Evolutionary conservation across 2,888 invertebrate species (phyloP), one percentile per base, ranked within the genome.

Genomic region (Caenorhabditis virilis): DNA sequence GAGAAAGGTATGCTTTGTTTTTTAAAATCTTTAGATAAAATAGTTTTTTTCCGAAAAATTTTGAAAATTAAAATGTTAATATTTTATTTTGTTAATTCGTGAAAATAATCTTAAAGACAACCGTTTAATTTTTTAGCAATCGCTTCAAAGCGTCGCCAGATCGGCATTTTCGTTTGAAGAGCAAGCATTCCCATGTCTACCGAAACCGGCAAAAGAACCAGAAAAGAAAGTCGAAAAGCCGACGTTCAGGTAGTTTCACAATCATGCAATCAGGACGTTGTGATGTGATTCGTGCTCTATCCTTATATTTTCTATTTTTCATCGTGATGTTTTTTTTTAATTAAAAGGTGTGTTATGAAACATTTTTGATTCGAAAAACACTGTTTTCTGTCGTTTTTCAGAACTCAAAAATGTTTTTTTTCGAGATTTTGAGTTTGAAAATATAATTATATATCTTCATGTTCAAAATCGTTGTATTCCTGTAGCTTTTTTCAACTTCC

Each of bases 111-210:
- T 9, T 30, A 6, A 30, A 13, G 13, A 30, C 13, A 30, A n/a
- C n/a, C n/a, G 30, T 30, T 42, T 11, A 23, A 13, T 42, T 23
- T 42, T 42, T 5, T 22, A 42, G 42, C 42, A 42, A 42, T 45
- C 45, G 11, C 16, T 20, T 16, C 27, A 27, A 30, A 45, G 45
- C 20, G 18, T 18, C 13, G 22, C 36, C 1, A 16, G 41, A n/a
- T 46, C 57, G 9, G 45, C 58, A 47, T 77, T 72, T 50, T 70
- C 75, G 13, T 77, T 75, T 51, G 74, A 72, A 55, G 77, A 76
- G 16, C 47, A 49, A n/a, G 69, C 76, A 11, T 78, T 78, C 39
- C 78, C 78, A 11, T 63, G 55, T 15, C 64, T 78, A 18, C 64
- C 70, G 35, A 72, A 76, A 22, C 65, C 64, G 41, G 58, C 63